Evolutionary conservation across 1,140 invertebrate species (phyloP).

Genomic region (Potamilus streckersoni): DNA sequence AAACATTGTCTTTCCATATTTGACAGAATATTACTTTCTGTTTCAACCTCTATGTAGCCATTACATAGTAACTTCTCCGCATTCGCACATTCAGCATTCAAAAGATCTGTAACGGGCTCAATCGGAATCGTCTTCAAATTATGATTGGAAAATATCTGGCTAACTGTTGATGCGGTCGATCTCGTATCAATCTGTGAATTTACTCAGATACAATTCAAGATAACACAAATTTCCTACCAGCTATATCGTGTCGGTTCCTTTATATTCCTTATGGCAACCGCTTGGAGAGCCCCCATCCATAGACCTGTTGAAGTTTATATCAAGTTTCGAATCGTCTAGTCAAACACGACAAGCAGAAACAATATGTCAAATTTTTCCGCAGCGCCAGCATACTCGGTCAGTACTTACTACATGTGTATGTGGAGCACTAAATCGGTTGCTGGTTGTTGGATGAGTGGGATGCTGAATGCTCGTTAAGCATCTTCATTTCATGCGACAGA

Average conservation of each 20-base stretch:
- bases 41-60: background rate
- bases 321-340: background rate
- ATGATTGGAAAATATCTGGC: background rate
- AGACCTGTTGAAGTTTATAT: background rate
- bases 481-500: too few relatives aligned
- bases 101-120: slow-evolving; percentile 6
- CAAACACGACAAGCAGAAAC: background rate
- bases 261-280: background rate
- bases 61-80: background rate
- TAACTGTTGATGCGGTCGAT: background rate
- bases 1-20: background rate
- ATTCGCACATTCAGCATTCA: slow-evolving; percentile 17
- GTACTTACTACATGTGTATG: background rate
- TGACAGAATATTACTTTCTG: background rate
- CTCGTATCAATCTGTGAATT: slow-evolving; percentile 28
- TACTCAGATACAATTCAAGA: background rate
- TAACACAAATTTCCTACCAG: slow-evolving; percentile 9
- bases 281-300: background rate
- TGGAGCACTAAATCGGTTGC: too few relatives aligned
- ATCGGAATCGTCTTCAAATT: slow-evolving; percentile 10
- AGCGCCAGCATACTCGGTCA: background rate
- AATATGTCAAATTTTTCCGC: background rate
- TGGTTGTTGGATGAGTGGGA: too few relatives aligned
- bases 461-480: too few relatives aligned
- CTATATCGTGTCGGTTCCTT: background rate